Evolutionary conservation across 2,113 vertebrate genomes (phyloP).

Genomic region (Thalassarche chlororhynchos): DNA sequence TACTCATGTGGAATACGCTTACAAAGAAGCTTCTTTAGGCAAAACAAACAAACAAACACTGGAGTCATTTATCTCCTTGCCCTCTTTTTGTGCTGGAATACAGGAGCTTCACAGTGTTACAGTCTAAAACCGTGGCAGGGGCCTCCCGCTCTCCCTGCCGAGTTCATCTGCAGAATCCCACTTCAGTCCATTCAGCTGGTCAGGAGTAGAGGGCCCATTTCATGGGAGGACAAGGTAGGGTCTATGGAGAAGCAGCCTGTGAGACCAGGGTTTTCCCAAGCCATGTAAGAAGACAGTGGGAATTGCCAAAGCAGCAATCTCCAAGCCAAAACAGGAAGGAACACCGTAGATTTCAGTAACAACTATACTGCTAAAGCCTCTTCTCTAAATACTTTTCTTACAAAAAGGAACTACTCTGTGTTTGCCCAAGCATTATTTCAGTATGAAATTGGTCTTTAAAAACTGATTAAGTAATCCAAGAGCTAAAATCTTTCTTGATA

Average conservation of each 20-base stretch:
- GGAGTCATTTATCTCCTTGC: constrained; percentile 54
- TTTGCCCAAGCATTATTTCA: not conserved
- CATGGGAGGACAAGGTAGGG: constrained; percentile 26
- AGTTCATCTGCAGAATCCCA: not conserved
- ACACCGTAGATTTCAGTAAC: not conserved
- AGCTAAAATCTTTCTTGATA: not conserved
- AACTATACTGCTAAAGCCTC: not conserved
- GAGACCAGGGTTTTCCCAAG: not conserved
- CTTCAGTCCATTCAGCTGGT: constrained; percentile 36
- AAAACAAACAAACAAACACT: constrained; percentile 69
- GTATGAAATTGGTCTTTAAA: not conserved
- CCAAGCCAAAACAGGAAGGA: constrained; percentile 27
- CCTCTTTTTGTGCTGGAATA: constrained; percentile 41
- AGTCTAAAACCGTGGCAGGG: not conserved
- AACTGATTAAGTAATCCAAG: not conserved
- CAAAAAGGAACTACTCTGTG: not conserved
- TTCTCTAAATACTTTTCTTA: not conserved
- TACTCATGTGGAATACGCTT: constrained; percentile 17
- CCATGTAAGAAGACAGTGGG: not conserved
- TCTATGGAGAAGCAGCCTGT: constrained; percentile 1
- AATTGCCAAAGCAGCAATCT: constrained; percentile 6
- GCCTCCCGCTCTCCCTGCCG: not conserved
- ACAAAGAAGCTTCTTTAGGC: constrained; percentile 66
- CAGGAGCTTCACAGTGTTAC: constrained; percentile 43
- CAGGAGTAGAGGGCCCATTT: constrained; percentile 5